Evolutionary conservation across 2,113 vertebrate species (phyloP), one percentile per base, ranked within the genome.

Genomic region (Saguinus midas): DNA sequence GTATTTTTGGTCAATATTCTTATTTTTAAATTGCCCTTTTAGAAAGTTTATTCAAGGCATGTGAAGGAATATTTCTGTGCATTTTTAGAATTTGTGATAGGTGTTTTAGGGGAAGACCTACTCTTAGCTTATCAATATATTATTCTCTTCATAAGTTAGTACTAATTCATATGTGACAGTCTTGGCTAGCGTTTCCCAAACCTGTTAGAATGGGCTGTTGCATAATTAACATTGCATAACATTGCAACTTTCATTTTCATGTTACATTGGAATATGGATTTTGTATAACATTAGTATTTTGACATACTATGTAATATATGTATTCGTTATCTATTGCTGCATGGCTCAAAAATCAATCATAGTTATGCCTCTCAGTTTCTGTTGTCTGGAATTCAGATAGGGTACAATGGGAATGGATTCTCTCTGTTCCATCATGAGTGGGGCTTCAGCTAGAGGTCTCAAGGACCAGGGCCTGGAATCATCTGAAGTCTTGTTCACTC

Each of bases 1-100:
- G 11, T 11, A 9, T n/a, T 73, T 80, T 50, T 91, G 25, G 1
- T 12, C 0, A 6, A 76, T 21, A 64, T 7, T n/a, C 0, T 29
- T 13, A 8, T 90, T 93, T 21, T 90, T 90, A 3, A 50, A 0
- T 66, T 90, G 23, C 3, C 29, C n/a, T 52, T 25, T 8, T 20
- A 14, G 48, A 61, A 35, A 72, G 11, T 70, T 55, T 85, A 8
- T 50, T 84, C 35, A 88, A 76, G 5, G 13, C 3, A n/a, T 45
- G 12, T 55, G 50, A 87, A 79, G 20, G 43, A 83, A 78, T 68
- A 82, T 76, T 12, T 13, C 50, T 79, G 68, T 87, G 57, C 4
- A 13, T 83, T 61, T 86, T 58, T 14, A 55, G 48, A 91, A 58
- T 75, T 85, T 90, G 16, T 85, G 45, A 14, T 10, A 57, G 55